phyloP scores from a whole-genome alignment of 2,797 vertebrate genomes.

The Syngnathus rostellatus region DNA sequence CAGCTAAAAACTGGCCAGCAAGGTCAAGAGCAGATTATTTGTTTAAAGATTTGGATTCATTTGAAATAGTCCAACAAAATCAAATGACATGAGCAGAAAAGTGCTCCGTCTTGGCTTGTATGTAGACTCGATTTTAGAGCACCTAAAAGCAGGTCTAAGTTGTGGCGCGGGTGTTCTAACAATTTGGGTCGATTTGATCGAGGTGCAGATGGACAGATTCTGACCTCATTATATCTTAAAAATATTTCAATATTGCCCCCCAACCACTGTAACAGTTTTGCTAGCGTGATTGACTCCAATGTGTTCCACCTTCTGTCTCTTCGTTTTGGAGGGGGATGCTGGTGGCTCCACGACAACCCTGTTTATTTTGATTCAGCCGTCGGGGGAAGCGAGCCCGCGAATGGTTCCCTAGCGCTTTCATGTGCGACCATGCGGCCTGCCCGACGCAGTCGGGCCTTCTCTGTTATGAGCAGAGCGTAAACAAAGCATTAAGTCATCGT shows the following conservation, averaged over 20 bases:
- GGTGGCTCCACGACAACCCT: slow-evolving; percentile 45
- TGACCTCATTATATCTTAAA: no score
- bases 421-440: slow-evolving; percentile 51
- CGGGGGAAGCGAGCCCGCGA: slow-evolving; percentile 36
- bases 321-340: slow-evolving; percentile 20
- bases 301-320: no score
- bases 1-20: not conserved
- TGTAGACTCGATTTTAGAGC: no score
- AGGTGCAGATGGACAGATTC: no score
- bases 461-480: slow-evolving; percentile 68
- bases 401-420: slow-evolving; percentile 54
- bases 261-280: no score
- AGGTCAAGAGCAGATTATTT: not conserved
- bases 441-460: slow-evolving; percentile 48
- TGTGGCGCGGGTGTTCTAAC: not conserved
- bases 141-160: no score
- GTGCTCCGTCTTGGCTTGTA: not conserved
- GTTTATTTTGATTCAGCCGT: slow-evolving; percentile 54
- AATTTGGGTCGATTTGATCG: no score
- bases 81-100: slow-evolving; percentile 1
- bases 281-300: no score
- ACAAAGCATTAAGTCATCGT: slow-evolving; percentile 73
- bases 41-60: not conserved
- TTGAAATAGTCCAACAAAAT: not conserved
- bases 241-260: no score